Percentiles rank a stretch among this genome's conserved stretches.
Conservation (phyloP, 92 coral and sea anemone genomes). For the Phenganax subtilis region DNA sequence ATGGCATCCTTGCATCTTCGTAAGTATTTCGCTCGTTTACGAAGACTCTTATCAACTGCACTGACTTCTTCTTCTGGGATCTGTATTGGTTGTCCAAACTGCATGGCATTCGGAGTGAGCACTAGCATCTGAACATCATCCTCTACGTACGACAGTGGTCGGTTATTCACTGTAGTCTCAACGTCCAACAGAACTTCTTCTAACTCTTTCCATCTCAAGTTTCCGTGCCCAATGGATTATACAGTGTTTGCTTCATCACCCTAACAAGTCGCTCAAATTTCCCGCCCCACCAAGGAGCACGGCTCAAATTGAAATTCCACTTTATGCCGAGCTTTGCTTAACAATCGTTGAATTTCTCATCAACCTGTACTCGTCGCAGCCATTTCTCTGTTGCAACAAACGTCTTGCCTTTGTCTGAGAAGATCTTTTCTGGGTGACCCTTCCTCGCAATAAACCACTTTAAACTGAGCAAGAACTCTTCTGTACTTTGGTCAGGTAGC, state of each 20-base stretch:
- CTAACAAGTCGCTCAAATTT: slow-evolving; percentile 15
- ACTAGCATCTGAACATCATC: slow-evolving; percentile 33
- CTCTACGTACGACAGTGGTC: slow-evolving; percentile 44
- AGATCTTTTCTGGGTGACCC: not conserved
- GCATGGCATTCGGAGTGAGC: slow-evolving; percentile 27
- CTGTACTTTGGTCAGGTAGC: slow-evolving; percentile 30
- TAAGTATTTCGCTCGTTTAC: slow-evolving; percentile 1
- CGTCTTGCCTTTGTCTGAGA: slow-evolving; percentile 1
- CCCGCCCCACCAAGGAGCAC: slow-evolving; percentile 35
- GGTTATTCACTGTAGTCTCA: slow-evolving; percentile 36
- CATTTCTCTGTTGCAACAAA: slow-evolving; percentile 9
- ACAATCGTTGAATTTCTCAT: not conserved
- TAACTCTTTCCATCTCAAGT: slow-evolving; percentile 24
- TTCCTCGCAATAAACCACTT: not conserved
- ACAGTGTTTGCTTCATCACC: slow-evolving; percentile 14
- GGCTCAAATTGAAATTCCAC: slow-evolving; percentile 5
- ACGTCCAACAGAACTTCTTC: slow-evolving; percentile 42
- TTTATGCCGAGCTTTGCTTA: not conserved
- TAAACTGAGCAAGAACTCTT: slow-evolving; percentile 25
- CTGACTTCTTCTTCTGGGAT: not conserved
- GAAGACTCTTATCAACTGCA: not conserved
- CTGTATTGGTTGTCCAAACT: not conserved
- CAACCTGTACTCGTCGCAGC: not conserved
- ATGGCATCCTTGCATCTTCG: slow-evolving; percentile 15
- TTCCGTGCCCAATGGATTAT: slow-evolving; percentile 22